phyloP scores from a whole-genome alignment of 23 tunicate species.

The Phallusia fumigata region DNA sequence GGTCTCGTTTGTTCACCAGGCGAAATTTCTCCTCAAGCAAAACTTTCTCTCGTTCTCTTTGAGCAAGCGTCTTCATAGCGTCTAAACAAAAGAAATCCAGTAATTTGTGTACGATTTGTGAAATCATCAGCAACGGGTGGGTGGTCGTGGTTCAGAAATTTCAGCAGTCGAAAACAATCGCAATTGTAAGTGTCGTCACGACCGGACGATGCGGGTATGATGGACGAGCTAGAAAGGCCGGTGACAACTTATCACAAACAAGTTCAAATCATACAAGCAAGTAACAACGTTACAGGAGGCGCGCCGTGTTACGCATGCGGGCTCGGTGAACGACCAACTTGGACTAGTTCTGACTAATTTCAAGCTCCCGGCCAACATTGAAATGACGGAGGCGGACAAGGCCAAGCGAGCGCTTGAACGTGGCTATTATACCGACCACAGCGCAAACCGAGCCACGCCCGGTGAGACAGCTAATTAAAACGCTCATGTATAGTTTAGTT shows the following conservation, averaged over 20 bases:
- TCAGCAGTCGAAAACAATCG: not conserved
- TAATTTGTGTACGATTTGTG: not conserved
- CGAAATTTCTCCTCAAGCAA: slow-evolving; percentile 65
- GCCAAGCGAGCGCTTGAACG: not conserved
- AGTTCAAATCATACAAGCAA: slow-evolving; percentile 5
- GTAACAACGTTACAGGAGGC: not conserved
- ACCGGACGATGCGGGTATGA: not conserved
- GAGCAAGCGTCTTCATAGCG: slow-evolving; percentile 59
- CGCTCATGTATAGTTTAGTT: slow-evolving; percentile 9
- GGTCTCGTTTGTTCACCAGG: slow-evolving; percentile 69
- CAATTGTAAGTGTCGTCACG: not conserved
- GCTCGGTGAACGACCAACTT: not conserved
- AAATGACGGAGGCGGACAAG: not conserved
- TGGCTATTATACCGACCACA: not conserved
- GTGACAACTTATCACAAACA: slow-evolving; percentile 7
- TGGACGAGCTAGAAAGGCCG: slow-evolving; percentile 3
- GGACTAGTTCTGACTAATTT: not conserved
- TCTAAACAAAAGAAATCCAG: slow-evolving; percentile 24
- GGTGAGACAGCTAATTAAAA: slow-evolving; percentile 4
- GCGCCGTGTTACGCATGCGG: not conserved
- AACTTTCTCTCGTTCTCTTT: slow-evolving; percentile 53
- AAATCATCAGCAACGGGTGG: not conserved
- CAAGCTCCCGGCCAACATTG: not conserved
- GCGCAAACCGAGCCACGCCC: slow-evolving; percentile 12
- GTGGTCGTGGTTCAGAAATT: not conserved